These are phyloP conservation scores for Hippocampus kuda DNA, from an alignment of 2,797 vertebrate genomes.

Conservation along the genomic window DNA sequence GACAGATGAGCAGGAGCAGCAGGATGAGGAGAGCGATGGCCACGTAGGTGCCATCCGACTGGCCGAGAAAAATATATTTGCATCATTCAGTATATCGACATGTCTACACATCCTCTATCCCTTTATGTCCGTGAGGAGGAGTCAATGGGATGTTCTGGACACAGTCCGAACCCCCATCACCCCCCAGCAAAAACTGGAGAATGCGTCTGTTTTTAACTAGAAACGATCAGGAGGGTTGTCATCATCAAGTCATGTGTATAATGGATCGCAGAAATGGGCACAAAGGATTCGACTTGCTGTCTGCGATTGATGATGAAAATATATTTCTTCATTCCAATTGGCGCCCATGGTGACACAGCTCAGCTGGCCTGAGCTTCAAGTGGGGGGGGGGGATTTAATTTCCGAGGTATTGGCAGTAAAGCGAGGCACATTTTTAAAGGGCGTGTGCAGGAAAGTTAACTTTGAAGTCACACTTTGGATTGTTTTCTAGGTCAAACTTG, in stretches of 20 bases:
- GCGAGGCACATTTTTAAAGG: background rate
- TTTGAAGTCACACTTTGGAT: background rate
- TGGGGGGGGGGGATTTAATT: background rate
- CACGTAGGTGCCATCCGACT: slow-evolving; percentile 92
- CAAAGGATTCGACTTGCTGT: background rate
- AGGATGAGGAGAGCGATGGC: slow-evolving; percentile 85
- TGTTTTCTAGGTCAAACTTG: background rate
- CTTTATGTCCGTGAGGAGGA: background rate
- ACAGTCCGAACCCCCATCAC: background rate
- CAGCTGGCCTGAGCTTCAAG: background rate
- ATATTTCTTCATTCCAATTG: background rate
- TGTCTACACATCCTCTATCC: background rate
- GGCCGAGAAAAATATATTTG: background rate
- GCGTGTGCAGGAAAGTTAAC: background rate
- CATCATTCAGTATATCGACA: background rate
- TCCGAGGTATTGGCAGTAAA: background rate
- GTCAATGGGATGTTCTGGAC: background rate
- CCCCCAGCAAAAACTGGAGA: background rate
- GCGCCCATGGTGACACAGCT: background rate
- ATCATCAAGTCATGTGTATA: background rate
- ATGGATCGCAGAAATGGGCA: slow-evolving; percentile 1
- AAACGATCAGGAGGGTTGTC: background rate
- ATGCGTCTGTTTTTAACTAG: background rate
- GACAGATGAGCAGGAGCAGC: slow-evolving; percentile 79
- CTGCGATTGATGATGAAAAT: slow-evolving; percentile 4